A percentile compares a stretch with the other conserved stretches of the same genome.
Evolutionary conservation across 2,888 invertebrate species (phyloP).

Genomic region (Onchidella celtica): DNA sequence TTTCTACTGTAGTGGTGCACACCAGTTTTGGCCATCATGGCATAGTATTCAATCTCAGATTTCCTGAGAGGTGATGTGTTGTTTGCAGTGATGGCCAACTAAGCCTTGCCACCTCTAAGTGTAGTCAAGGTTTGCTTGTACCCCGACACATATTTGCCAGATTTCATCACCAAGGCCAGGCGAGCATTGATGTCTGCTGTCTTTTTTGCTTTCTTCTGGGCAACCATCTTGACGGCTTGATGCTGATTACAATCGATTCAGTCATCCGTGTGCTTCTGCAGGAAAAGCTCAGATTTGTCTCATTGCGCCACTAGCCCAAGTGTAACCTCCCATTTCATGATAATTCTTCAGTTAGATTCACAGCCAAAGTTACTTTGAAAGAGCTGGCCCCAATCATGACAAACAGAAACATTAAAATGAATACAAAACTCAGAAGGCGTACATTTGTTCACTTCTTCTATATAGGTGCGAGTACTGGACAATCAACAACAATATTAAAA

Average conservation of each 20-base stretch:
- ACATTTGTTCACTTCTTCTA: no score
- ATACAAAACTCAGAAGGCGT: no score
- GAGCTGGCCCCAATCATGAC: no score
- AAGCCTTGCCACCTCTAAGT: slow-evolving; percentile 98
- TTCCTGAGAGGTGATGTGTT: slow-evolving; percentile 99
- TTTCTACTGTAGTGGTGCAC: slow-evolving; percentile 99
- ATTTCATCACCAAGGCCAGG: slow-evolving; percentile 99
- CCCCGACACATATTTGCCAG: slow-evolving; percentile 98
- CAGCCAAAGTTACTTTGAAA: no score
- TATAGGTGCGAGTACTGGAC: no score
- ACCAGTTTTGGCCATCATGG: slow-evolving; percentile 99
- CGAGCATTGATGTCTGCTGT: slow-evolving; percentile 99
- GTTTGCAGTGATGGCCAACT: slow-evolving; percentile 98
- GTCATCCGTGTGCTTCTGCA: no score
- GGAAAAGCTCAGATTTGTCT: no score
- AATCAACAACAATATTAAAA: no score
- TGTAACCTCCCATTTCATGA: no score
- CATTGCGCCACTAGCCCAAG: no score
- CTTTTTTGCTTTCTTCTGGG: slow-evolving; percentile 44
- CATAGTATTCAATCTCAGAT: slow-evolving; percentile 99
- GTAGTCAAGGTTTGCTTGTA: slow-evolving; percentile 99
- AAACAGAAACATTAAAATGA: no score
- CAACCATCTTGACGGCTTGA: slow-evolving; percentile 37
- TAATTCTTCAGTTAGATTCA: no score
- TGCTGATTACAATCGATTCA: background rate